Base-by-base conservation (phyloP, 2,888 invertebrate species). In the Meiosimyza decipiens region DNA sequence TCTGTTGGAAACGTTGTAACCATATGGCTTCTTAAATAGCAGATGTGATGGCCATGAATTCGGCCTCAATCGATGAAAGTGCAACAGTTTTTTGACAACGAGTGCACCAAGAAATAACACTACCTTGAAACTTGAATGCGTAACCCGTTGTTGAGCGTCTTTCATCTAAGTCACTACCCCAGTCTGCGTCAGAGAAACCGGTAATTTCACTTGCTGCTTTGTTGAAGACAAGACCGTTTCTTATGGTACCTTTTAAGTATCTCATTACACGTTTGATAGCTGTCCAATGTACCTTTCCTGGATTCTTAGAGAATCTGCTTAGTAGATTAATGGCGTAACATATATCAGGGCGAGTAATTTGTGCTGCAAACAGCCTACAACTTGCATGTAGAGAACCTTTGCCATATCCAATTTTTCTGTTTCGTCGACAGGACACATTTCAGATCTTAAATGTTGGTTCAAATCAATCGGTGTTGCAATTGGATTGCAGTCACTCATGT, bases 351-450 rank as follows among this genome's bases (percentile, higher is more conserved):
- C 76, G 64, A 55, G 75, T 76, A 15, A 73, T 65, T 65, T 75
- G 75, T 28, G 28, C 28, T 28, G 28, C 28, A 28, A 28, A 28
- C 3, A 28, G 28, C 28, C 22, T 22, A 22, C 22, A 22, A 2
- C 22, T 22, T 2, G 22, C 22, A 22, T 22, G 2, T 22, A 22
- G 22, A 2, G 22, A 22, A 2, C 22, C 22, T 22, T 22, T 22
- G 22, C 2, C 22, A 22, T 22, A 1, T 22, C 22, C 73, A 49
- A 62, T 65, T 73, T 65, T 73, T 73, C 49, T 57, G 65, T 11
- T 77, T 74, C 50, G 68, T 70, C 12, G 55, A 54, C 16, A 77
- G 77, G 77, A 73, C 76, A 77, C 72, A 78, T 75, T 13, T 75
- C 70, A 5, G 67, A 22, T 2, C 70, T 47, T 1, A 75, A 52